These are phyloP conservation scores for Pseudomyrmex sp. DNA, from an alignment of 1,140 invertebrate species.

Conservation along the genomic window DNA sequence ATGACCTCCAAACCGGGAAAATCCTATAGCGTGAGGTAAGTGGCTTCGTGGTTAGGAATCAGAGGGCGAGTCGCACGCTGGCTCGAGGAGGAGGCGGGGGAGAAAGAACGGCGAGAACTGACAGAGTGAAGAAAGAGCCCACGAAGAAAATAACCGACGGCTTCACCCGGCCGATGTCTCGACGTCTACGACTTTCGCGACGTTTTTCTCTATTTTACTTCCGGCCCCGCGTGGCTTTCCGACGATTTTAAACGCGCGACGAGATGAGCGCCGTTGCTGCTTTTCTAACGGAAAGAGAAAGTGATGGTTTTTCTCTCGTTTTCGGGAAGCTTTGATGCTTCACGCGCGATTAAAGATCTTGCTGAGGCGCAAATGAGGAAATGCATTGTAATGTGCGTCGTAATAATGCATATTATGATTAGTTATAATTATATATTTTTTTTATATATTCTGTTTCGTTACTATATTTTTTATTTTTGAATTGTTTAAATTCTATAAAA, in stretches of 20 bases:
- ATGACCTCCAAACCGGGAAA: constrained; percentile 84
- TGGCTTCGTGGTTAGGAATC: constrained; percentile 53
- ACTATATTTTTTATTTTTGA: too few species aligned
- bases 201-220: constrained; percentile 70
- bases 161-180: constrained; percentile 40
- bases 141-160: constrained; percentile 67
- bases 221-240: constrained; percentile 48
- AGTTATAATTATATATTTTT: too few species aligned
- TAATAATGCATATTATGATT: too few species aligned
- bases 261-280: background rate
- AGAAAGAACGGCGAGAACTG: constrained; percentile 5
- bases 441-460: too few species aligned
- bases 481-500: too few species aligned
- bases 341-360: background rate
- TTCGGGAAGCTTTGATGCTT: background rate
- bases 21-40: constrained; percentile 82
- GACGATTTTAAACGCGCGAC: constrained; percentile 20
- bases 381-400: background rate
- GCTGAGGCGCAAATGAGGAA: background rate
- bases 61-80: background rate
- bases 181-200: constrained; percentile 66
- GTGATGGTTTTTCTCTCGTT: background rate
- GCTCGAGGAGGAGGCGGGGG: background rate
- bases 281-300: background rate
- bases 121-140: constrained; percentile 38